These are phyloP conservation scores for Melinaea menophilus DNA, from an alignment of 2,888 invertebrate genomes.

Conservation along the genomic window DNA sequence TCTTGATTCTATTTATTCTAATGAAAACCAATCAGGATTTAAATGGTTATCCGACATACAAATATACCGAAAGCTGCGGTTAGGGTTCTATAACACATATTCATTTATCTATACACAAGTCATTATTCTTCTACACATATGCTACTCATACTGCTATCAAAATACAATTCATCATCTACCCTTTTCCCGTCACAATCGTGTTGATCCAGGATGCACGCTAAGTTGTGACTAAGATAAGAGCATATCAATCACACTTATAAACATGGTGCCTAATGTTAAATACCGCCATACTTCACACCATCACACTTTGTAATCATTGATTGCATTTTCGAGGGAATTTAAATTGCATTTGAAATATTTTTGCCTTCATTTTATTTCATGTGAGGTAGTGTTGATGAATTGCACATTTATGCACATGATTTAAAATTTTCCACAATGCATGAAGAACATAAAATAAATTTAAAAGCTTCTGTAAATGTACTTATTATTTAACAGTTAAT, in stretches of 20 bases:
- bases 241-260: conserved; percentile 65
- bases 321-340: conserved; percentile 28
- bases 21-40: no score
- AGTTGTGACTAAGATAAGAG: conserved; percentile 53
- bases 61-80: background rate
- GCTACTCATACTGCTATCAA: no score
- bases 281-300: conserved; percentile 49
- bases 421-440: no score
- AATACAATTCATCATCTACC: conserved; percentile 27
- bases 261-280: conserved; percentile 18
- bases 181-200: conserved; percentile 10
- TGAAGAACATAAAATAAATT: no score
- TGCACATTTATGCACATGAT: no score
- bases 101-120: conserved; percentile 2
- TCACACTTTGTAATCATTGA: conserved; percentile 47
- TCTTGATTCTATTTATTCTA: no score
- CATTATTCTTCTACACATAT: conserved; percentile 7
- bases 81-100: background rate
- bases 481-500: no score
- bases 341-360: background rate
- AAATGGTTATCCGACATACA: no score
- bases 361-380: background rate
- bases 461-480: no score
- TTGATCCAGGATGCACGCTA: background rate
- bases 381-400: no score